Base-by-base conservation (phyloP, 2,888 invertebrate species). In the Nymphalis urticae region DNA sequence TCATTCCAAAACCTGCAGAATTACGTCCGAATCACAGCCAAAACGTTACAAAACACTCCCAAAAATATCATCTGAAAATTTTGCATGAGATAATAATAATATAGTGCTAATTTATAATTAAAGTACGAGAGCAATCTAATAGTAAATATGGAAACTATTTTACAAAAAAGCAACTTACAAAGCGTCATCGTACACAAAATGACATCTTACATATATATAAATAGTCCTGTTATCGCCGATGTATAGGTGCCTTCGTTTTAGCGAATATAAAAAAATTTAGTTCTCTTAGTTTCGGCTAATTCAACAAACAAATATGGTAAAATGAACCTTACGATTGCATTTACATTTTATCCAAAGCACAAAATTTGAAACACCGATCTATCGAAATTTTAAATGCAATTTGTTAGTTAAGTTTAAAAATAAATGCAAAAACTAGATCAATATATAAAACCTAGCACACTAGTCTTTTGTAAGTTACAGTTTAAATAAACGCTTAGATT, bases 1-100 rank as follows among this genome's bases (percentile, higher is more conserved):
- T 62, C 48, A n/a, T n/a, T n/a, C 36, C 48, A 60, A 66, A 67
- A 72, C 62, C 67, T 59, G 69, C 69, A 69, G 61, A 70, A 70
- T 71, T 72, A 85, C 81, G 77, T 80, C 73, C 81, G 78, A 84
- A 83, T 90, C 90, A 90, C 90, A 90, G 90, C 88, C 89, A 84
- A 84, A 76, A 79, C 75, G 79, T 80, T 78, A 79, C 75, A 69
- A 85, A 82, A 84, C 84, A 75, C 79, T 86, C 84, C 21, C 70
- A 87, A 85, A 85, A 76, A 76, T 76, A 76, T 74, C 66, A 71
- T 72, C 65, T 71, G 70, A 70, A 65, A 66, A 66, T 66, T 72
- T 72, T 59, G 62, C 68, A 69, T 68, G 66, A 65, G 56, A 70
- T 16, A 51, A 53, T 56, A 21, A 47, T 9, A 53, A 54, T 21